Evolutionary conservation across 2,113 vertebrate species (phyloP).

Genomic region (Synchiropus splendidus): DNA sequence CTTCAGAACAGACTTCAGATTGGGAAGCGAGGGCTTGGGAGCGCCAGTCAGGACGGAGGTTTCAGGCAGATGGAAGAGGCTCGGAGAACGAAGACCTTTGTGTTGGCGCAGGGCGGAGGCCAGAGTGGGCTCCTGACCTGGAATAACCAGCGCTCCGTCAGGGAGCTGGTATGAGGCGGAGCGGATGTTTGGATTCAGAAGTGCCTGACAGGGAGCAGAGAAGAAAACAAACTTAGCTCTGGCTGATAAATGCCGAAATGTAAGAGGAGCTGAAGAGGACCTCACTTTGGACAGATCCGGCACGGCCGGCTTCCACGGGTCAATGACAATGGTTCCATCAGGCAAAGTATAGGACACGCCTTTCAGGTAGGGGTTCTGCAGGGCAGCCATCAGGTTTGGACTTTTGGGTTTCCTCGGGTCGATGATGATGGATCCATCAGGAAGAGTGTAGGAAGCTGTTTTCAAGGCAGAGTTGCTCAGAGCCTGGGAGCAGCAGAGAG

Average conservation of each 20-base stretch:
- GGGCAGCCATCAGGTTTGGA: constrained; percentile 52
- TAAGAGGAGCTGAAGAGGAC: not conserved
- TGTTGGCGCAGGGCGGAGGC: constrained; percentile 44
- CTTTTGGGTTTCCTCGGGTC: constrained; percentile 54
- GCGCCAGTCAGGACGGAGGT: constrained; percentile 42
- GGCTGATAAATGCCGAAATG: not conserved
- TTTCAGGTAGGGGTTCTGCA: constrained; percentile 61
- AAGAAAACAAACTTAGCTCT: not conserved
- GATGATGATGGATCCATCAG: constrained; percentile 59
- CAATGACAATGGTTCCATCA: constrained; percentile 64
- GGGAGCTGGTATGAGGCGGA: constrained; percentile 46
- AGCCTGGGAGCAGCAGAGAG: constrained; percentile 38
- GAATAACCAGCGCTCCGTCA: constrained; percentile 46
- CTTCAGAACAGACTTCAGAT: constrained; percentile 32
- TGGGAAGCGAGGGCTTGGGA: constrained; percentile 49
- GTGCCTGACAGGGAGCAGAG: constrained; percentile 35
- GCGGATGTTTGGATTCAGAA: constrained; percentile 50
- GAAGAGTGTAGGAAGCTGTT: constrained; percentile 47
- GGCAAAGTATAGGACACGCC: constrained; percentile 58
- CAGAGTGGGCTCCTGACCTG: constrained; percentile 49
- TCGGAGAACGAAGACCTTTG: constrained; percentile 27
- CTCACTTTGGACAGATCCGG: constrained; percentile 49
- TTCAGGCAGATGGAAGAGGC: constrained; percentile 38
- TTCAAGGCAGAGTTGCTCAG: constrained; percentile 50
- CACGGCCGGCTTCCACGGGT: constrained; percentile 47